Evolutionary conservation across 2,797 vertebrate species (phyloP).

Genomic region (Rhinoraja longicauda): DNA sequence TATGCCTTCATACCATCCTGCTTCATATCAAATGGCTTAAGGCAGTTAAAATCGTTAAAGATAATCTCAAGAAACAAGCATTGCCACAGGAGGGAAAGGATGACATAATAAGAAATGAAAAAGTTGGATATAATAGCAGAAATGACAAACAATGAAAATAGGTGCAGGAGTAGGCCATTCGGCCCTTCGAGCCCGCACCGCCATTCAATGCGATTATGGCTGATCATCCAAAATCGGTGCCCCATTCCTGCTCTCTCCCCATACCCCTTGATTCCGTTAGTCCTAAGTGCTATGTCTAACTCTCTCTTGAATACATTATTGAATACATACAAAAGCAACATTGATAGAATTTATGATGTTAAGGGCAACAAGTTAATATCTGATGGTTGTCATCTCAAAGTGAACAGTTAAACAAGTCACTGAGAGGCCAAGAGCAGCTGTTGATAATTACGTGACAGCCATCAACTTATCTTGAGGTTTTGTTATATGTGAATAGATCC

Average conservation of each 20-base stretch:
- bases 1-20: too few relatives aligned
- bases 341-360: conserved; percentile 7
- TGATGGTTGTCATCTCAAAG: background rate
- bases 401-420: conserved; percentile 1
- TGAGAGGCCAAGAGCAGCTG: background rate
- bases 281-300: too few relatives aligned
- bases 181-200: too few relatives aligned
- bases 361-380: background rate
- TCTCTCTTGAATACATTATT: too few relatives aligned
- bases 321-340: background rate
- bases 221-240: too few relatives aligned
- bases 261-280: too few relatives aligned
- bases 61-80: too few relatives aligned
- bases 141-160: background rate
- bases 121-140: background rate
- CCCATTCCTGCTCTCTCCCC: too few relatives aligned
- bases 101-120: background rate
- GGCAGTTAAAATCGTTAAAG: too few relatives aligned
- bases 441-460: background rate
- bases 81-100: background rate
- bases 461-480: background rate
- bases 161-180: too few relatives aligned
- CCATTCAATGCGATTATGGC: too few relatives aligned
- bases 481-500: background rate
- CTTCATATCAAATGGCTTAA: too few relatives aligned